Base-by-base conservation (phyloP, 1,140 invertebrate species). In the Physella acuta region DNA sequence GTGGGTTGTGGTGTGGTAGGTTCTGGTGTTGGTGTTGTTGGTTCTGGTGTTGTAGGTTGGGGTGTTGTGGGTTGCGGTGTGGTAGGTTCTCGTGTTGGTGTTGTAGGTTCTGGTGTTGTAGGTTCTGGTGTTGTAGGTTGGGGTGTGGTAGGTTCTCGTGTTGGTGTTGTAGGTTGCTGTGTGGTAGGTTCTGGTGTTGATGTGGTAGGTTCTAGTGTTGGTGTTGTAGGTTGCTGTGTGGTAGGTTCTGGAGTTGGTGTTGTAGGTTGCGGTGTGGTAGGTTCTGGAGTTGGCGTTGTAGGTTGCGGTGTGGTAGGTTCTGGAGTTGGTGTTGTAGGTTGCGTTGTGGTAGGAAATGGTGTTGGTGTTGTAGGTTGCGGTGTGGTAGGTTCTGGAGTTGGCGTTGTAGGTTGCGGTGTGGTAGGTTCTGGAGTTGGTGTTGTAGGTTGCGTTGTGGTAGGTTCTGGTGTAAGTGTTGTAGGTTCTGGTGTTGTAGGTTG, bases 291-390 rank as follows among this genome's bases (percentile, higher is more conserved):
- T 64, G 65, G n/a, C 4, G 34, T 62, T 37, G 68, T 16, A 24
- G 44, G 64, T 61, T 71, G 51, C 33, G 63, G 63, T 52, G 71
- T 73, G 51, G 73, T 37, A 16, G 24, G 52, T 36, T 44, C 68
- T 59, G 73, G 24, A 11, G 70, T 34, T 51, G 61, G 49, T n/a
- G 44, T 53, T 55, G 64, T 39, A 30, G 26, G 61, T 59, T n/a
- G 20, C 30, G 31, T 26, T 11, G 33, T n/a, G 24, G 66, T 66
- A 11, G 37, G 51, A 17, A 55, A 3, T 28, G 36, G 53, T 55
- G 73, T 53, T 28, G 68, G 34, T 49, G 70, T 60, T 67, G 70
- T 60, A 44, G 63, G 16, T 16, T 2, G 1, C n/a, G 30, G 14
- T 8, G 30, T 34, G 8, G 58, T 24, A 20, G 31, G 58, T 60